Evolutionary conservation across 2,113 vertebrate genomes (phyloP).

Genomic region (Psittacula cyanocephala): DNA sequence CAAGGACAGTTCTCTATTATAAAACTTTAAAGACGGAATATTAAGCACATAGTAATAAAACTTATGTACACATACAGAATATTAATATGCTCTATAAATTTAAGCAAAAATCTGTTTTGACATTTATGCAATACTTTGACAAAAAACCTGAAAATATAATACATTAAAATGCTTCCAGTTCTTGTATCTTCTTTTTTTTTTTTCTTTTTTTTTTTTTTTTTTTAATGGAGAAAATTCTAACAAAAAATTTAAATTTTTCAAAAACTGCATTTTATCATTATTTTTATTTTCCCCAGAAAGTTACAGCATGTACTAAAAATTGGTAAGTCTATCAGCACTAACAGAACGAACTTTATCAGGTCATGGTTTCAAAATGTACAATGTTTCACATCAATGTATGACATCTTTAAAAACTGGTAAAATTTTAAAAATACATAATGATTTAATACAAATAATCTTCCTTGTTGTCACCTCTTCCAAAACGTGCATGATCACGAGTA

Average conservation of each 20-base stretch:
- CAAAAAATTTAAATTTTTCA: neutral
- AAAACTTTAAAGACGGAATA: neutral
- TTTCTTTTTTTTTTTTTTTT: neutral
- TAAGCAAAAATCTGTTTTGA: neutral
- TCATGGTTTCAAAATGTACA: neutral
- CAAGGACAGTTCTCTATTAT: neutral
- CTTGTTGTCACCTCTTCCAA: neutral
- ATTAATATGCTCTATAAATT: neutral
- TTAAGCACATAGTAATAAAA: neutral
- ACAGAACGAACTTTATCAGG: neutral
- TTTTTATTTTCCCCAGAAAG: neutral
- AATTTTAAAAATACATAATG: neutral
- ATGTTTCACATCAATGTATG: neutral
- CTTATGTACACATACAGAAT: neutral
- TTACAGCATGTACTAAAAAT: fast-evolving
- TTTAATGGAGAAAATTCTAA: neutral
- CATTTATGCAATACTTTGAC: neutral
- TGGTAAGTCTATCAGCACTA: neutral
- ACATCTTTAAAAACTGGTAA: neutral
- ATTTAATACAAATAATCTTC: neutral
- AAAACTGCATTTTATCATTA: neutral
- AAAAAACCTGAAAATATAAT: neutral
- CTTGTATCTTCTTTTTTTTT: neutral
- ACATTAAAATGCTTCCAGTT: neutral
- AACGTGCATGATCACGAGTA: neutral